phyloP scores from a whole-genome alignment of 2,888 invertebrate genomes.

The Thymelicus sylvestris region DNA sequence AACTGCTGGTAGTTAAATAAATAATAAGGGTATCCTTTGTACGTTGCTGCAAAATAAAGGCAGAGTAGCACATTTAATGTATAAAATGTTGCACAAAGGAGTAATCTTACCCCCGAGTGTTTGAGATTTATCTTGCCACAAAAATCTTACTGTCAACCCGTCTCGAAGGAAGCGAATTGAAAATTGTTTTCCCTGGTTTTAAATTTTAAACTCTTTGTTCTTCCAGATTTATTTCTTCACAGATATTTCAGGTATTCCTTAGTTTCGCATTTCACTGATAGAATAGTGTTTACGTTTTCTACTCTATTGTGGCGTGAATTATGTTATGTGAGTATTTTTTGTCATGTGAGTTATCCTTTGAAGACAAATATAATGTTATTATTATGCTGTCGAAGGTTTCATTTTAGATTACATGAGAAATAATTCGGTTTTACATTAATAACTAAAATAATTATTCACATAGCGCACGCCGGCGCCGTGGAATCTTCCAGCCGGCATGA shows the following conservation, averaged over 20 bases:
- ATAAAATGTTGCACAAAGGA: constrained; percentile 2
- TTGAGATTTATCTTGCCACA: constrained; percentile 19
- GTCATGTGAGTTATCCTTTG: too few relatives aligned
- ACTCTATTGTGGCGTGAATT: too few relatives aligned
- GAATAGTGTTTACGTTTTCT: too few relatives aligned
- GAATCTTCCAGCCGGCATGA: too few relatives aligned
- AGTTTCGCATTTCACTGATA: too few relatives aligned
- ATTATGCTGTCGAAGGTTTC: too few relatives aligned
- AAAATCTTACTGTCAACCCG: constrained; percentile 13
- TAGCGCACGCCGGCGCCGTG: too few relatives aligned
- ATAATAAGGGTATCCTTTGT: background rate
- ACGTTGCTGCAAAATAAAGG: background rate
- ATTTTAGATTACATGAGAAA: too few relatives aligned
- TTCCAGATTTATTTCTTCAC: background rate
- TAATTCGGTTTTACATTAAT: too few relatives aligned
- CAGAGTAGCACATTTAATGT: background rate
- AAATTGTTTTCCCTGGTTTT: constrained; percentile 18
- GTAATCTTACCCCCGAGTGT: background rate
- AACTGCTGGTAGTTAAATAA: background rate
- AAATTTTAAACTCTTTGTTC: constrained; percentile 18
- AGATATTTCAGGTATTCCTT: background rate
- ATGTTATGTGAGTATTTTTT: too few relatives aligned
- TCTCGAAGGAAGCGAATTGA: constrained; percentile 18
- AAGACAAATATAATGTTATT: too few relatives aligned
- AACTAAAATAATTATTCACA: too few relatives aligned